phyloP scores from a whole-genome alignment of 2,888 invertebrate genomes.

The Oligia fasciuncula region DNA sequence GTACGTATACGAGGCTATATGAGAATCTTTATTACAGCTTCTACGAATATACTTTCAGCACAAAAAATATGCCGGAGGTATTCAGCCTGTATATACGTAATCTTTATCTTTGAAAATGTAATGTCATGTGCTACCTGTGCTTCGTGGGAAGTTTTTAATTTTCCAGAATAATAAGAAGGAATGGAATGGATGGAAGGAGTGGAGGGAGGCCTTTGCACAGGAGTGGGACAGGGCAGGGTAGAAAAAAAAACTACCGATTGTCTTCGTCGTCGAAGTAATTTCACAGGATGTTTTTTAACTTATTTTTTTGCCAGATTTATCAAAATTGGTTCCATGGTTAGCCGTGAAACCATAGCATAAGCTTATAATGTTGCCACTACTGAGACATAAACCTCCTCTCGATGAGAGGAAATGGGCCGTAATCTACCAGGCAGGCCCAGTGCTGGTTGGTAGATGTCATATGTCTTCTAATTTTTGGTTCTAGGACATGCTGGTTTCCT shows the following conservation, averaged over 20 bases:
- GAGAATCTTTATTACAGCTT: constrained; percentile 46
- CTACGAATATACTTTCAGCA: constrained; percentile 20
- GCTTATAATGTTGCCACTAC: background rate
- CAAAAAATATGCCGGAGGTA: constrained; percentile 33
- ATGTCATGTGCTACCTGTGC: background rate
- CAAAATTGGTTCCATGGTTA: background rate
- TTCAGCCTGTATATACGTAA: background rate
- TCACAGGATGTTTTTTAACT: background rate
- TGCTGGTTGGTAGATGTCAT: background rate
- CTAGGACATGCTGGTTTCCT: background rate
- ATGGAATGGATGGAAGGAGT: no score
- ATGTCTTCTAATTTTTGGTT: background rate
- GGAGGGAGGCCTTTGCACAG: no score
- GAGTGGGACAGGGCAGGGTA: no score
- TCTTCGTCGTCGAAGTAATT: background rate
- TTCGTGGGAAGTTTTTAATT: background rate
- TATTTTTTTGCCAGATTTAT: background rate
- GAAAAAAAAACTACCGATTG: background rate
- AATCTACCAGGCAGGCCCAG: background rate
- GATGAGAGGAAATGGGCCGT: no score
- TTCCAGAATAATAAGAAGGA: background rate
- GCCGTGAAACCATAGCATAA: background rate
- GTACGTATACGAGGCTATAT: constrained; percentile 42
- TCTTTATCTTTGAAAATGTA: constrained; percentile 17
- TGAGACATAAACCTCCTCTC: background rate